Conservation (phyloP, 2,888 invertebrate species). For the Drosophila yooni region DNA sequence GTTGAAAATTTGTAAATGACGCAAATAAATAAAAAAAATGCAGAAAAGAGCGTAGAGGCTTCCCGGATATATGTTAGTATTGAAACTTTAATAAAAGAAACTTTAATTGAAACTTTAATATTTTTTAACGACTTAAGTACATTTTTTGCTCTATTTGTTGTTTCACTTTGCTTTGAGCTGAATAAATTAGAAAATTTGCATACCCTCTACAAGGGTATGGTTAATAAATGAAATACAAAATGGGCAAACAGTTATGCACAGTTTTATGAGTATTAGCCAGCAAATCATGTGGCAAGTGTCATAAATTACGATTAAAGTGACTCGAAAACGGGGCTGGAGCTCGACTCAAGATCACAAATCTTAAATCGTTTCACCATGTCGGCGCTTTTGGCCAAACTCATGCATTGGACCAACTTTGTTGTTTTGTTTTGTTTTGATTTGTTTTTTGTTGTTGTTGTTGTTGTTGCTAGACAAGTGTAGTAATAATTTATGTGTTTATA, state of each 20-base stretch:
- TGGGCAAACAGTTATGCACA: conserved; percentile 13
- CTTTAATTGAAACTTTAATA: not conserved
- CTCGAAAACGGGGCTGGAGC: conserved; percentile 32
- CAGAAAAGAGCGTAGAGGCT: not conserved
- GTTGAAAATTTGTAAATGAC: not conserved
- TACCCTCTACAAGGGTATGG: not conserved
- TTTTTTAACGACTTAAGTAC: not conserved
- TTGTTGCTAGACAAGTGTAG: conserved; percentile 42
- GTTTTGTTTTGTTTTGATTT: not conserved
- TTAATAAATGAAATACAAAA: conserved; percentile 5
- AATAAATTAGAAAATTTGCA: not conserved
- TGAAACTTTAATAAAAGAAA: not conserved
- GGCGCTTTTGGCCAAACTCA: conserved; percentile 46
- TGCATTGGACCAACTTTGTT: conserved; percentile 6
- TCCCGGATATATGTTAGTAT: not conserved
- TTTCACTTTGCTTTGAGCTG: not conserved
- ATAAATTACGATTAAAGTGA: conserved; percentile 62
- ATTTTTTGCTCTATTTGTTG: not conserved
- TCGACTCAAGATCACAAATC: conserved; percentile 36
- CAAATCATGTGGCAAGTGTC: conserved; percentile 66
- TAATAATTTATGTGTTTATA: conserved; percentile 56
- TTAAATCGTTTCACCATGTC: conserved; percentile 47
- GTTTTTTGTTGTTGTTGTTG: not conserved
- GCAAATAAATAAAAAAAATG: not conserved
- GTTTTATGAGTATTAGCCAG: conserved; percentile 47